Evolutionary conservation across 53 echinoderm and acorn worm species (phyloP), one percentile per base, ranked within the genome.

Genomic region (Paracentrotus lividus): DNA sequence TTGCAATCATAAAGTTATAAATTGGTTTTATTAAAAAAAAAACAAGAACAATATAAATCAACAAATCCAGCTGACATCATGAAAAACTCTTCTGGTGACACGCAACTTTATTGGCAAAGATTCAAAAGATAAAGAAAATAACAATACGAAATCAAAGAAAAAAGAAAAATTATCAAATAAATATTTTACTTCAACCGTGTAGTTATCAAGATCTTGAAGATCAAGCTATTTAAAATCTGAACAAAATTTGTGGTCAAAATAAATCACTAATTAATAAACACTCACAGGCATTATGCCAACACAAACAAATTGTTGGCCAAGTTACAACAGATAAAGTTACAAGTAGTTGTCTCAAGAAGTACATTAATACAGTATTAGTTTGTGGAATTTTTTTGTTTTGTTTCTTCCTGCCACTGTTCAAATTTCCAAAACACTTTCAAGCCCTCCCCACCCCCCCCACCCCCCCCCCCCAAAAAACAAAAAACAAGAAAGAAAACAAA

Each of bases 21-120:
- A 51, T 51, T 12, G 12, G 6, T 51, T 51, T 8, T 12, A 51
- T 51, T 8, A 6, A 51, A 51, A 8, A 51, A 6, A 51, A 51
- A 8, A 51, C 51, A 51, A 51, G 12, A 51, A 6, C 51, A 51
- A 8, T 51, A 6, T 51, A 8, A 51, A 51, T 51, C 51, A 8
- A 8, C 51, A 51, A 8, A 51, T 6, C 6, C 51, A 51, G 12
- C 6, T 8, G 6, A 51, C 51, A 8, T 51, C 7, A 51, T 51
- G 51, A 51, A 51, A 51, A 51, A 51, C 6, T 57, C 16, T 57
- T 57, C 57, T 57, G 57, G 18, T 69, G n/a, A 9, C 38, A 72
- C 72, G 72, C 36, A 72, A 72, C 72, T 38, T 72, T 40, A 40
- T 40, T 72, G 72, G 72, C 72, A 72, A 72, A 72, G 72, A 40